Base-by-base conservation (phyloP, 2,113 vertebrate genomes). In the Buteo buteo region DNA sequence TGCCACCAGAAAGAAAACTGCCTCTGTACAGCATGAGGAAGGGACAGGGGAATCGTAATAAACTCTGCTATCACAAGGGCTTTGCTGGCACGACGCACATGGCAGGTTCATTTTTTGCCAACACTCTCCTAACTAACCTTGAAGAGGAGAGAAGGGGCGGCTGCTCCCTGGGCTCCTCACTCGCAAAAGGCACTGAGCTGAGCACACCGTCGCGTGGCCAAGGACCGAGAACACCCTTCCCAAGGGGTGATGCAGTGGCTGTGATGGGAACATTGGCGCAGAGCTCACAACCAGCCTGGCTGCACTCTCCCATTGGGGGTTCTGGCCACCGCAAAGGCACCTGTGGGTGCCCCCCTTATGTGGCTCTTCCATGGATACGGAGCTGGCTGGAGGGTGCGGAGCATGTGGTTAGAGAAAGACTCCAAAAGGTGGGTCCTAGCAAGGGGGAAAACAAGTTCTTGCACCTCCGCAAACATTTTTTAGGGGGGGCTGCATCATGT, bases 151-250 rank as follows among this genome's bases (percentile, higher is more conserved):
- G 38, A 52, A 84, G 42, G 21, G 34, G 40, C 0, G 4, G 36
- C 38, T 58, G 50, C 31, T 54, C 44, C 26, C 10, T 3, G 3
- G 28, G 26, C 21, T 58, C 42, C 29, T 83, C 3, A 2, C 65
- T 72, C 3, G 1, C 47, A 25, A 45, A 15, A 52, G 44, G 16
- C 36, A 16, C 61, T 15, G 47, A 88, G 19, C 12, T 2, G 6
- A 81, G 34, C 1, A 0, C 36, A 14, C 16, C 2, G 1, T 20
- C 3, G 4, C 7, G 0, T 6, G 26, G 17, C 9, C 2, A 0
- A 34, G 40, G 80, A 34, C 32, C 1, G 5, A 19, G 57, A 62
- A 77, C 18, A 10, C 11, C 9, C 3, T 65, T 66, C 1, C 3
- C 64, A 34, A 69, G 26, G 18, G 31, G 16, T 12, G n/a, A 78